phyloP scores from a whole-genome alignment of 2,888 invertebrate genomes.

The Lithodes maja region DNA sequence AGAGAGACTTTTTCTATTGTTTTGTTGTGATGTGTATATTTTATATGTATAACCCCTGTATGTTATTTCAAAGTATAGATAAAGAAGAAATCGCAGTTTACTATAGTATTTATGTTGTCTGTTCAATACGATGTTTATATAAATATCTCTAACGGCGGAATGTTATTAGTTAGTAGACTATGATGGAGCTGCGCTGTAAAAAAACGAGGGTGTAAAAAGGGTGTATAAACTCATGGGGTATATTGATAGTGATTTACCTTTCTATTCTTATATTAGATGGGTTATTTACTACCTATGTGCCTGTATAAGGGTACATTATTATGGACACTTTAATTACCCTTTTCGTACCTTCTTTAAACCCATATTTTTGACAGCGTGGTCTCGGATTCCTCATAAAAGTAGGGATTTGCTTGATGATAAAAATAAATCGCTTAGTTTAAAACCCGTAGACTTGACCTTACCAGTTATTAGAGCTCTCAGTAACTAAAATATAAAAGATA shows the following conservation, averaged over 20 bases:
- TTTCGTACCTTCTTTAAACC: too few relatives aligned
- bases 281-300: too few relatives aligned
- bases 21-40: slow-evolving; percentile 62
- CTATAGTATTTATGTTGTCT: slow-evolving; percentile 63
- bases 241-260: too few relatives aligned
- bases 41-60: slow-evolving; percentile 52
- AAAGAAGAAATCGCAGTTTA: slow-evolving; percentile 57
- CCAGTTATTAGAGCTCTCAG: slow-evolving; percentile 39
- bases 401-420: slow-evolving; percentile 45
- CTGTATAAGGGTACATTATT: too few relatives aligned
- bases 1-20: slow-evolving; percentile 56
- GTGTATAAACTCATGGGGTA: too few relatives aligned
- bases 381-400: slow-evolving; percentile 50
- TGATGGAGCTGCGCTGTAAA: slow-evolving; percentile 31
- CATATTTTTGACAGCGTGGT: background rate
- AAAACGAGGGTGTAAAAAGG: background rate
- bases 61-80: slow-evolving; percentile 42
- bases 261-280: too few relatives aligned
- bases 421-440: slow-evolving; percentile 51
- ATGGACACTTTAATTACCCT: too few relatives aligned
- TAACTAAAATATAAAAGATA: background rate
- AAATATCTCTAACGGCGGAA: slow-evolving; percentile 48
- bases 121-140: slow-evolving; percentile 62
- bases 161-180: slow-evolving; percentile 57
- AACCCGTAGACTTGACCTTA: slow-evolving; percentile 44